These are phyloP conservation scores for Drosophila quadrilineata DNA, from an alignment of 1,140 invertebrate genomes.

Conservation along the genomic window DNA sequence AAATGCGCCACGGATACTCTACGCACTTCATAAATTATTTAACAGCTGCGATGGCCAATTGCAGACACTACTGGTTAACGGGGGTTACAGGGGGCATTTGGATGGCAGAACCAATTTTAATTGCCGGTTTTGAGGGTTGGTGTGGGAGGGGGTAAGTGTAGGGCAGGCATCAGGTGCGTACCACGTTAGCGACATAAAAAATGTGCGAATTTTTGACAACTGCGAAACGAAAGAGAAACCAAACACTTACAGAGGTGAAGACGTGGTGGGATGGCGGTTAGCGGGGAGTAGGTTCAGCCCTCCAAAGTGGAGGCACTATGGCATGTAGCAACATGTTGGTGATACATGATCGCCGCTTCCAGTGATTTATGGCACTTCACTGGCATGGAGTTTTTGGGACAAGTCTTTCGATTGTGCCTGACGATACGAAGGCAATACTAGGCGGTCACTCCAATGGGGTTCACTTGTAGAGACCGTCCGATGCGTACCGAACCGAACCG, in stretches of 20 bases:
- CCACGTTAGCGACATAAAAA: constrained; percentile 25
- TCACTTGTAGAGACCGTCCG: too few relatives aligned
- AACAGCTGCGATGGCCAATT: constrained; percentile 58
- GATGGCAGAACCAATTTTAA: constrained; percentile 63
- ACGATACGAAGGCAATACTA: too few relatives aligned
- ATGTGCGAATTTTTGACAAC: constrained; percentile 76
- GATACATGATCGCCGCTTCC: constrained; percentile 23
- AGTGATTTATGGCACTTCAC: constrained; percentile 27
- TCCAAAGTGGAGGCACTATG: background rate
- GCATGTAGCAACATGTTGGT: constrained; percentile 32
- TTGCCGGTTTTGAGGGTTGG: constrained; percentile 37
- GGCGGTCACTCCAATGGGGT: too few relatives aligned
- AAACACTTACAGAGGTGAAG: background rate
- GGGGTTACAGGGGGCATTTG: background rate
- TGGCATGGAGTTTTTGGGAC: background rate
- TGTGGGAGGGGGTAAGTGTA: background rate
- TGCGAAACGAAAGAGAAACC: constrained; percentile 49
- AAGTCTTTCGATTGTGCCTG: too few relatives aligned
- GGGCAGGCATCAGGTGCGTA: background rate
- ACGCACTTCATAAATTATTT: constrained; percentile 78
- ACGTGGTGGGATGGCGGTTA: background rate
- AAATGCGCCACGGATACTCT: constrained; percentile 68
- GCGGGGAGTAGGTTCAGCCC: background rate
- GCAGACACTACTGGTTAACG: background rate
- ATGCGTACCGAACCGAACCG: too few relatives aligned